phyloP scores from a whole-genome alignment of 2,888 invertebrate species.

The Odontocerum albicorne region DNA sequence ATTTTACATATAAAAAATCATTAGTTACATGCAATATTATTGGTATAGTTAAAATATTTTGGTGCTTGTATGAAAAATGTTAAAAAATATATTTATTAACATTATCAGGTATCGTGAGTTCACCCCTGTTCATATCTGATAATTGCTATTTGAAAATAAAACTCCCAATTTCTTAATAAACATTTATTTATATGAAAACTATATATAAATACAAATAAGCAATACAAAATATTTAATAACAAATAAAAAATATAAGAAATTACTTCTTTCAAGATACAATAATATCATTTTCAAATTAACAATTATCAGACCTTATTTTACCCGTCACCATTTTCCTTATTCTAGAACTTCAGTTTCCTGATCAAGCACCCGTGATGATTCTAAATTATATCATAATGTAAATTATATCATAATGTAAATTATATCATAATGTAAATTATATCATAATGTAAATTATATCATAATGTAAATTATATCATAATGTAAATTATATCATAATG shows the following conservation, averaged over 20 bases:
- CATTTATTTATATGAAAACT: conserved; percentile 25
- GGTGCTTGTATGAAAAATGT: background rate
- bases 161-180: conserved; percentile 17
- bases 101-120: background rate
- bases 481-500: no score
- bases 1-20: no score
- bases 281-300: conserved; percentile 28
- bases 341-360: no score
- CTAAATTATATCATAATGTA: no score
- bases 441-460: no score
- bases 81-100: background rate
- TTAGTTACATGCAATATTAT: no score
- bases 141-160: conserved; percentile 33
- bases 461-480: no score
- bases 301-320: conserved; percentile 36
- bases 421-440: no score
- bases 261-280: conserved; percentile 14
- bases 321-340: conserved; percentile 37
- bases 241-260: conserved; percentile 5
- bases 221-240: conserved; percentile 13
- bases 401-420: no score
- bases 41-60: background rate
- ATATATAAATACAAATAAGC: conserved; percentile 27
- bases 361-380: no score
- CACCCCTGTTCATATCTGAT: conserved; percentile 23